These are phyloP conservation scores for Bellardia pandia DNA, from an alignment of 2,888 invertebrate genomes.

Conservation along the genomic window DNA sequence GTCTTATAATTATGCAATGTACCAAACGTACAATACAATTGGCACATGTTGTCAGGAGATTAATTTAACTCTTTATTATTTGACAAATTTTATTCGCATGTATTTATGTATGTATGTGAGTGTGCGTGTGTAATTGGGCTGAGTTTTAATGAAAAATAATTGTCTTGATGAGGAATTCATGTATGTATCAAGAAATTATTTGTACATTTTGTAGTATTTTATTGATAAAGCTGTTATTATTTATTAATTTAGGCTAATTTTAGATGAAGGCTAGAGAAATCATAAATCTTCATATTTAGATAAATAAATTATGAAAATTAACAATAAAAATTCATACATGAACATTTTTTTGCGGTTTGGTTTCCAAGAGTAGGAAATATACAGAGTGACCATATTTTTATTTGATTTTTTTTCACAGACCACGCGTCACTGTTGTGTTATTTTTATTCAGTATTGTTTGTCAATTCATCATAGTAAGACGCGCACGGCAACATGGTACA, in stretches of 20 bases:
- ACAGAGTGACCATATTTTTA: no score
- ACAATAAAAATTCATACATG: no score
- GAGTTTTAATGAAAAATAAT: slow-evolving; percentile 18
- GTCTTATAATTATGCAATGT: slow-evolving; percentile 63
- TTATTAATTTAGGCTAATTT: neutral
- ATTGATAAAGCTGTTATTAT: neutral
- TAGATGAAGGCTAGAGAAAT: no score
- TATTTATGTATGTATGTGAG: neutral
- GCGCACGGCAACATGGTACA: no score
- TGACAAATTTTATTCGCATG: slow-evolving; percentile 15
- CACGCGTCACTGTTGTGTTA: no score
- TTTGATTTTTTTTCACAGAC: no score
- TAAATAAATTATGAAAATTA: no score
- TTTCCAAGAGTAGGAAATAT: no score
- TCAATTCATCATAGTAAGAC: no score
- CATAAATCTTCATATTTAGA: no score
- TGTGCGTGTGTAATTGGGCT: neutral
- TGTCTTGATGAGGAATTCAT: neutral
- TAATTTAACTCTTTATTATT: slow-evolving; percentile 59
- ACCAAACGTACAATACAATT: slow-evolving; percentile 13
- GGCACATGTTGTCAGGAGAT: slow-evolving; percentile 32
- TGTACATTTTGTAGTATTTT: neutral
- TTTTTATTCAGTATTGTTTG: no score
- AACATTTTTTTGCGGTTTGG: no score
- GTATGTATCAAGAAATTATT: neutral